Conservation (phyloP, 2,113 vertebrate species). For the Sinocyclocheilus rhinocerous region DNA sequence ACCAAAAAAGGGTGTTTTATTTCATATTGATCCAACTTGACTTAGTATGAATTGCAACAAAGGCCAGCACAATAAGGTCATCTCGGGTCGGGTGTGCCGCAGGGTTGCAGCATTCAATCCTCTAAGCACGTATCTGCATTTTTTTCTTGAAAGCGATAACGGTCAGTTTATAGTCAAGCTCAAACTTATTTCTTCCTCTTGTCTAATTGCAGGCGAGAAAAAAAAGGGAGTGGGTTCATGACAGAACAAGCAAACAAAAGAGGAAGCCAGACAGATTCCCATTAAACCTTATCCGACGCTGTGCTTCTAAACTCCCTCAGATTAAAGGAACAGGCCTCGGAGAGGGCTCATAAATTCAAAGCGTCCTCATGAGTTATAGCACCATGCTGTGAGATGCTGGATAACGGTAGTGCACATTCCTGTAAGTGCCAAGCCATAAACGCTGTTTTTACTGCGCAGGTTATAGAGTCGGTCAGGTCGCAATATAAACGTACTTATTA, state of each 20-base stretch:
- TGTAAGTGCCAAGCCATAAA: slow-evolving; percentile 68
- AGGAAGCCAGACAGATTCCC: slow-evolving; percentile 27
- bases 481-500: slow-evolving; percentile 59
- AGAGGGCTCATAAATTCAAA: slow-evolving; percentile 70
- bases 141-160: slow-evolving; percentile 1
- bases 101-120: not conserved
- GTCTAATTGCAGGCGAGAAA: slow-evolving; percentile 7
- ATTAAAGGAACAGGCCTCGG: slow-evolving; percentile 63
- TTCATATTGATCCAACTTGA: not conserved
- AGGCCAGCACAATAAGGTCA: slow-evolving; percentile 19
- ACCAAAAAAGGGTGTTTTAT: not conserved
- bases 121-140: not conserved
- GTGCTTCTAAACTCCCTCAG: slow-evolving; percentile 54
- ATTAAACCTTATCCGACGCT: slow-evolving; percentile 34
- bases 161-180: slow-evolving; percentile 29
- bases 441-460: slow-evolving; percentile 49
- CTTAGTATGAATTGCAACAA: not conserved
- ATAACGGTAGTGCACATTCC: slow-evolving; percentile 67
- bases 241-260: slow-evolving; percentile 50
- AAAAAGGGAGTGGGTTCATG: slow-evolving; percentile 3
- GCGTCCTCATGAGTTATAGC: slow-evolving; percentile 71
- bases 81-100: not conserved
- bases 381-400: slow-evolving; percentile 61
- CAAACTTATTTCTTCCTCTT: slow-evolving; percentile 37
- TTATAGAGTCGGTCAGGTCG: slow-evolving; percentile 46